Evolutionary conservation across 2,888 invertebrate species (phyloP).

Genomic region (Cinara cedri): DNA sequence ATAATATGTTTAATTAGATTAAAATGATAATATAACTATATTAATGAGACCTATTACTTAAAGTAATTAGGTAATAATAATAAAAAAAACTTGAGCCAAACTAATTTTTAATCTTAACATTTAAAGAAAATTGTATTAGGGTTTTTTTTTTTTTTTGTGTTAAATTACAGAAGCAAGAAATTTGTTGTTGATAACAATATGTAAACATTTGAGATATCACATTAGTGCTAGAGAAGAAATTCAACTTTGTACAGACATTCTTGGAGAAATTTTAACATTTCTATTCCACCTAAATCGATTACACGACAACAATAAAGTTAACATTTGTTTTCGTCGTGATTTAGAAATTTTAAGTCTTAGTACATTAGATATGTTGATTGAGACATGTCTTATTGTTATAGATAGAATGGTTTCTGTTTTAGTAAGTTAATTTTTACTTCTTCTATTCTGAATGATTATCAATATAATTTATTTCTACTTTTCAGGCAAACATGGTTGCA

Average conservation of each 20-base stretch:
- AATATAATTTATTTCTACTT: conserved; percentile 54
- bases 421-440: conserved; percentile 63
- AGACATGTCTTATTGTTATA: conserved; percentile 81
- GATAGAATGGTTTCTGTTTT: conserved; percentile 77
- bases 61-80: background rate
- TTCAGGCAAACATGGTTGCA: conserved; percentile 82
- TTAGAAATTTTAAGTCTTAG: conserved; percentile 82
- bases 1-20: background rate
- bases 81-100: background rate
- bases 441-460: background rate
- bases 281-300: conserved; percentile 67
- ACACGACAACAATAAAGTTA: conserved; percentile 61
- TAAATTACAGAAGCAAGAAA: conserved; percentile 77
- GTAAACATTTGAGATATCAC: conserved; percentile 84
- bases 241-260: conserved; percentile 81
- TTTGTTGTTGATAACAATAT: conserved; percentile 80
- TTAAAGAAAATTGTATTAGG: background rate
- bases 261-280: conserved; percentile 80
- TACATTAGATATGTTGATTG: conserved; percentile 82
- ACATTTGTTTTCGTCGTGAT: conserved; percentile 68
- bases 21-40: background rate
- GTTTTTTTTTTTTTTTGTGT: conserved; percentile 12
- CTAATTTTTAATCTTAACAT: background rate
- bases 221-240: conserved; percentile 82
- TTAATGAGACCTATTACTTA: background rate